A percentile compares a stretch with the other conserved stretches of the same genome.
Evolutionary conservation across 2,113 vertebrate species (phyloP).

Genomic region (Tichodroma muraria): DNA sequence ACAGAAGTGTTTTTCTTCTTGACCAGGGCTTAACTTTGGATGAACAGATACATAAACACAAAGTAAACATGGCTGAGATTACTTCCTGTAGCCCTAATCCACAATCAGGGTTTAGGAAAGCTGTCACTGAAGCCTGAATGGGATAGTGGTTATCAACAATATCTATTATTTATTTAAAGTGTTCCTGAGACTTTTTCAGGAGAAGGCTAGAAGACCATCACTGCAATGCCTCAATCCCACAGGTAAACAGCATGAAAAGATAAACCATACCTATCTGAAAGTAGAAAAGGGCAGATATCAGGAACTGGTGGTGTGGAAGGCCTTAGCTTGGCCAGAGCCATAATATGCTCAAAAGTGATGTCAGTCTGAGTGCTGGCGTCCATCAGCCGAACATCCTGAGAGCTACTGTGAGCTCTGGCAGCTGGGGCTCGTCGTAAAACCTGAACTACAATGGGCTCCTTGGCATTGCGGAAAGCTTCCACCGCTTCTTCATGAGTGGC

Average conservation of each 20-base stretch:
- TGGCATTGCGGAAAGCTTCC: constrained; percentile 87
- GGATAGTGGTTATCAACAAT: neutral
- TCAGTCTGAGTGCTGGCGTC: constrained; percentile 96
- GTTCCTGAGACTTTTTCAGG: neutral
- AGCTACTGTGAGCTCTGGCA: constrained; percentile 68
- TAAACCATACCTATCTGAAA: constrained; percentile 88
- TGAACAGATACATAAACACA: neutral
- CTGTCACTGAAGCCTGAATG: neutral
- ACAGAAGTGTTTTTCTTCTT: neutral
- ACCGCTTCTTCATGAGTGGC: constrained; percentile 91
- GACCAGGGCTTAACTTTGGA: neutral
- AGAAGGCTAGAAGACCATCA: neutral
- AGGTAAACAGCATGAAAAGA: neutral
- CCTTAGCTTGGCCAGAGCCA: constrained; percentile 91
- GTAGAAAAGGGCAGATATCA: constrained; percentile 92
- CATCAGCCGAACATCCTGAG: constrained; percentile 83
- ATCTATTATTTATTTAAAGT: neutral
- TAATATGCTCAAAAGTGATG: constrained; percentile 96
- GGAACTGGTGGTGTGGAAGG: constrained; percentile 92
- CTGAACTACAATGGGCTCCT: constrained; percentile 94
- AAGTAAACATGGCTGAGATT: neutral
- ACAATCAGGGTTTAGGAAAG: neutral
- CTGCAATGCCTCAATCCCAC: neutral
- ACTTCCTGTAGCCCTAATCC: neutral
- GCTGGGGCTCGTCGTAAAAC: constrained; percentile 87